Evolutionary conservation across 2,888 invertebrate species (phyloP).

Genomic region (Hetaerina titia): DNA sequence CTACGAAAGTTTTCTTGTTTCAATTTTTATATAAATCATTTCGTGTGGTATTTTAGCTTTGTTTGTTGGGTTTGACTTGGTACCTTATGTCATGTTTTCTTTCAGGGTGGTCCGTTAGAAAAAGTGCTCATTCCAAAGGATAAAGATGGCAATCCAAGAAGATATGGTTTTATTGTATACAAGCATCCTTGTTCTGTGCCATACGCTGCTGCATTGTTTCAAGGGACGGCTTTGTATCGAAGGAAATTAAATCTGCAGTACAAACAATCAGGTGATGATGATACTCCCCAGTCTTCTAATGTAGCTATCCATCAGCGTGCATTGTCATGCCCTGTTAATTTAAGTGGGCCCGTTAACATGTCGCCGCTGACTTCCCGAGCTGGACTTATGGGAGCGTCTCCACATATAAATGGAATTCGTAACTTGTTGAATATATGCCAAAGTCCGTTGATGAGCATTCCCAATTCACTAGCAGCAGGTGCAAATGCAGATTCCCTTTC

Average conservation of each 20-base stretch:
- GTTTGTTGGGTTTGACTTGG: slow-evolving; percentile 17
- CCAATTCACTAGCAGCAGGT: neutral
- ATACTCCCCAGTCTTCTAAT: neutral
- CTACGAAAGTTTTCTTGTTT: too few species aligned
- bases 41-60: too few species aligned
- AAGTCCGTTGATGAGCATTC: slow-evolving; percentile 34
- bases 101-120: slow-evolving; percentile 88
- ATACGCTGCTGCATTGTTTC: slow-evolving; percentile 87
- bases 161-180: slow-evolving; percentile 89
- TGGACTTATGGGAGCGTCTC: neutral
- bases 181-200: slow-evolving; percentile 87
- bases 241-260: slow-evolving; percentile 79
- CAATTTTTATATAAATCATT: too few species aligned
- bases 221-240: slow-evolving; percentile 85
- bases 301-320: slow-evolving; percentile 34
- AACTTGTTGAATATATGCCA: neutral
- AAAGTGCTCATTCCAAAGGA: slow-evolving; percentile 88
- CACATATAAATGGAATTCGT: neutral
- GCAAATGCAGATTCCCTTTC: slow-evolving; percentile 34
- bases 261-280: neutral
- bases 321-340: slow-evolving; percentile 46
- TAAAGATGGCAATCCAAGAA: slow-evolving; percentile 84
- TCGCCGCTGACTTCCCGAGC: neutral
- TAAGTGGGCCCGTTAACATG: neutral
- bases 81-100: slow-evolving; percentile 72